Percentiles rank a stretch among this genome's conserved stretches.
phyloP scores from a whole-genome alignment of 1,140 invertebrate genomes.

The Orussus abietinus region DNA sequence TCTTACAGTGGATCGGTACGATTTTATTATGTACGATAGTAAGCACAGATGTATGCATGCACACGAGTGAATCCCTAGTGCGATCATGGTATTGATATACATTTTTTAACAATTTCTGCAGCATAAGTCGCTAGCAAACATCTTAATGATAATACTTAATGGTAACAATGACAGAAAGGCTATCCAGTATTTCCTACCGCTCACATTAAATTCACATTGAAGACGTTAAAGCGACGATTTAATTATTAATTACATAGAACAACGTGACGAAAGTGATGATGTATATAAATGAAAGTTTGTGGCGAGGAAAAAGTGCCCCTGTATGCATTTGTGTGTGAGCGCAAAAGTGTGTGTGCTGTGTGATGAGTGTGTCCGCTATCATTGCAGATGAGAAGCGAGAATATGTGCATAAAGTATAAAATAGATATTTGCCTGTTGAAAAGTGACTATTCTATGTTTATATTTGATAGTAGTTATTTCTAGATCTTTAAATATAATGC shows the following conservation, averaged over 20 bases:
- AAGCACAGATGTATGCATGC: no score
- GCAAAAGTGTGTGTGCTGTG: no score
- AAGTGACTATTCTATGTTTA: slow-evolving; percentile 44
- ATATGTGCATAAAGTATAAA: slow-evolving; percentile 21
- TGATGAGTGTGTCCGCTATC: slow-evolving; percentile 14
- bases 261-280: slow-evolving; percentile 21
- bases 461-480: slow-evolving; percentile 44
- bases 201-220: slow-evolving; percentile 35
- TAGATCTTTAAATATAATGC: slow-evolving; percentile 34
- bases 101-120: no score
- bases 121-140: no score
- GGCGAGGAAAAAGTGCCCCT: no score
- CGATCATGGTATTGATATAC: no score
- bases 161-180: slow-evolving; percentile 19
- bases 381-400: slow-evolving; percentile 18
- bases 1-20: no score
- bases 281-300: slow-evolving; percentile 33
- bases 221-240: slow-evolving; percentile 18
- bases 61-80: no score
- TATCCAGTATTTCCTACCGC: slow-evolving; percentile 34
- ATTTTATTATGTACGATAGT: no score
- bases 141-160: slow-evolving; percentile 23
- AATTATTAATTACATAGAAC: slow-evolving; percentile 10
- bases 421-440: slow-evolving; percentile 46
- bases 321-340: no score